Evolutionary conservation across 1,140 invertebrate species (phyloP), one percentile per base, ranked within the genome.

Genomic region (Neodiprion virginianus): DNA sequence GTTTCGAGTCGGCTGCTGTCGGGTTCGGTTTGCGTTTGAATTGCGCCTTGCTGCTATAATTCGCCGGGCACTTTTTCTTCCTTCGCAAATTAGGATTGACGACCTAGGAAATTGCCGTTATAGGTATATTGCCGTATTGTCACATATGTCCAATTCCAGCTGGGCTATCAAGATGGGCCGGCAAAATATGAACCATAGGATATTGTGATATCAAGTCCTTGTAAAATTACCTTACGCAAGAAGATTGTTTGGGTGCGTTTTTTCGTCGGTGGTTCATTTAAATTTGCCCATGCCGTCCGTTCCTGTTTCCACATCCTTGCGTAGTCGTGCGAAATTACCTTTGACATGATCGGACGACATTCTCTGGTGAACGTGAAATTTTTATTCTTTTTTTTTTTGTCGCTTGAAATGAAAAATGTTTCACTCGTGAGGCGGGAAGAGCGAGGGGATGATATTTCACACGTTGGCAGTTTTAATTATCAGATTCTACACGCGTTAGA

Each of bases 301-400:
- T 61, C 53, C n/a, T 61, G 53, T 17, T 61, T 12, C 53, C 53
- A 61, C 11, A 61, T 61, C 53, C 53, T 5, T 61, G 53, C 53
- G 53, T 61, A 61, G n/a, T 61, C 53, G 53, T 61, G 53, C 53
- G 53, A 61, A 61, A 61, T 61, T 14, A 61, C n/a, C 8, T 61
- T 12, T 14, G 53, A 5, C 53, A 61, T 61, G 4, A 14, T 61
- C n/a, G n/a, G 11, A 61, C 8, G 53, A 61, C 11, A 61, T 61
- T 61, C 53, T 9, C 53, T 61, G 53, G 8, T 5, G 28, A 40
- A 40, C 5, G 28, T 40, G 28, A 5, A 40, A 40, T 40, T 40
- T 40, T 40, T 40, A 40, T 40, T 40, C 1, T 40, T 1, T 40
- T 40, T 40, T 40, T 40, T 40, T 40, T 40, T 40, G 17, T 17